phyloP scores from a whole-genome alignment of 2,888 invertebrate genomes.

The Cephus spinipes region DNA sequence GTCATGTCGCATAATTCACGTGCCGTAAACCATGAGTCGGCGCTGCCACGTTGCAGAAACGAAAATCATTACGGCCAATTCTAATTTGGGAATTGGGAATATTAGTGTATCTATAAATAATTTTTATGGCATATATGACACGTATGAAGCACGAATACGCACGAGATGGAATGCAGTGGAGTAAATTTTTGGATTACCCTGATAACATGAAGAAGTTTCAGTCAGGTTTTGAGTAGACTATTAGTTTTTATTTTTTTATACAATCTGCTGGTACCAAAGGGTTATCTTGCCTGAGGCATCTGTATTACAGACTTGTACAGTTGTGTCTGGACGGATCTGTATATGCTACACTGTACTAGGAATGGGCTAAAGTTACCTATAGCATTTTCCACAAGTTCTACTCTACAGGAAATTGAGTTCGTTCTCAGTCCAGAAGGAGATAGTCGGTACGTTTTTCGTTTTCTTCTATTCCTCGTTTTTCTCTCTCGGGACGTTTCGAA shows the following conservation, averaged over 20 bases:
- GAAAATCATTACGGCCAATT: not conserved
- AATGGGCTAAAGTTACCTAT: not conserved
- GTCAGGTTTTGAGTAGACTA: not conserved
- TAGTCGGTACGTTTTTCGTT: not conserved
- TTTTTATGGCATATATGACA: not conserved
- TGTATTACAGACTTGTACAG: not conserved
- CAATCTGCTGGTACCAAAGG: not conserved
- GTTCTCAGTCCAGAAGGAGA: not conserved
- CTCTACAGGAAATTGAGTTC: not conserved
- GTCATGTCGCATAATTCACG: slow-evolving; percentile 33
- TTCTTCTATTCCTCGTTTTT: not conserved
- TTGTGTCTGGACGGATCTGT: not conserved
- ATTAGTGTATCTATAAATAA: not conserved
- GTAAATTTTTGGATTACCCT: not conserved
- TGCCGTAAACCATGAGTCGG: not conserved
- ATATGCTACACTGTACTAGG: not conserved
- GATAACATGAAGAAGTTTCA: not conserved
- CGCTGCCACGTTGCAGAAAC: slow-evolving; percentile 7
- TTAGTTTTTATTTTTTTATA: not conserved
- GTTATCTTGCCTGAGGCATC: not conserved
- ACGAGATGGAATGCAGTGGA: not conserved
- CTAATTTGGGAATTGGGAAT: not conserved
- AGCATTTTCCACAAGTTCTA: not conserved
- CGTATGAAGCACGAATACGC: not conserved
- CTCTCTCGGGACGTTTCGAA: not conserved